These are phyloP conservation scores for Eilema sororculum DNA, from an alignment of 2,888 invertebrate genomes.

Conservation along the genomic window DNA sequence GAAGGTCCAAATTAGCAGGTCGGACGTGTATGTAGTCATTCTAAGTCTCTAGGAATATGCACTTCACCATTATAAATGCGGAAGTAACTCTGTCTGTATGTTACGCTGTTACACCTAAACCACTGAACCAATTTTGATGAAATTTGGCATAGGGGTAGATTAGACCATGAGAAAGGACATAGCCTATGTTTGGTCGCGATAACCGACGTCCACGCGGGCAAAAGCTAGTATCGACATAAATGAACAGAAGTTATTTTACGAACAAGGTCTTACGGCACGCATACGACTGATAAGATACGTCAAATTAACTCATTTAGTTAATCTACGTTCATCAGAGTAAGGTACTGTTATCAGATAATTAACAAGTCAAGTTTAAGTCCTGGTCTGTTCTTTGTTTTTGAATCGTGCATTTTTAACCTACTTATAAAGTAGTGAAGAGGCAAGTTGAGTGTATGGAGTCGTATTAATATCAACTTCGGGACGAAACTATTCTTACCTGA, in stretches of 20 bases:
- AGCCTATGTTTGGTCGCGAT: too few relatives aligned
- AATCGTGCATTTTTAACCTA: neutral
- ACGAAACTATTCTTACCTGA: neutral
- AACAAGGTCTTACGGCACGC: neutral
- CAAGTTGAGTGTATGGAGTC: neutral
- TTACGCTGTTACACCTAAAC: too few relatives aligned
- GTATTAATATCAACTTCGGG: too few relatives aligned
- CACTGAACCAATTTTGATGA: too few relatives aligned
- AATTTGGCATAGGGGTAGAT: too few relatives aligned
- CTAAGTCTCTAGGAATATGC: neutral
- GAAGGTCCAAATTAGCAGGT: too few relatives aligned
- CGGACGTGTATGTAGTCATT: neutral
- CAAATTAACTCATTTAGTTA: slow-evolving; percentile 21
- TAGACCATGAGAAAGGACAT: too few relatives aligned
- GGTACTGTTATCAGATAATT: slow-evolving; percentile 12
- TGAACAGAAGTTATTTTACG: slow-evolving; percentile 10
- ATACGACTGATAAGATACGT: slow-evolving; percentile 12
- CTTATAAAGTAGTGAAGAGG: neutral
- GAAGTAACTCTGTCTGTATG: too few relatives aligned
- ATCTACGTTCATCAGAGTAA: slow-evolving; percentile 10
- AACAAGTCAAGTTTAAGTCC: slow-evolving; percentile 1
- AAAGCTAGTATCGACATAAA: neutral
- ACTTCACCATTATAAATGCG: too few relatives aligned
- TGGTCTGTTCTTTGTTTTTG: neutral
- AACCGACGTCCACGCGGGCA: too few relatives aligned